Conservation (phyloP, 2,113 vertebrate species). For the Perognathus longimembris region DNA sequence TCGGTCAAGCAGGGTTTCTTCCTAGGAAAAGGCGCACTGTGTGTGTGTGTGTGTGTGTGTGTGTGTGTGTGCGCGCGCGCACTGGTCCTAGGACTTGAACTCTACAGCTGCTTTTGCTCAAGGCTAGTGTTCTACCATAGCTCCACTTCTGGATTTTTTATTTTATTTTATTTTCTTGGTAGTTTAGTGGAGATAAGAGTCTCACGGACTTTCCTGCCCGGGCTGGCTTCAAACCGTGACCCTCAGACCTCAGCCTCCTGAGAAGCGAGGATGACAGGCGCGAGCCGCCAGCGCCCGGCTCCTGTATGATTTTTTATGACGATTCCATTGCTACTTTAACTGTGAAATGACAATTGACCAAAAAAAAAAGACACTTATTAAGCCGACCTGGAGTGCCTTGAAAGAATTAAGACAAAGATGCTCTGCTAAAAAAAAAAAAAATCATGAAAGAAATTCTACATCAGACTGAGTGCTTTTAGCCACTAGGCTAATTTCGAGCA, state of each 20-base stretch:
- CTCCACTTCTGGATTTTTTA: too few relatives aligned
- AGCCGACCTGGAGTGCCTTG: neutral
- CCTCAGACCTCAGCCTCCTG: too few relatives aligned
- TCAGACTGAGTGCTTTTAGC: neutral
- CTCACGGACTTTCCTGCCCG: too few relatives aligned
- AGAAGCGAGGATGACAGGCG: too few relatives aligned
- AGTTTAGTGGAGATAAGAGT: too few relatives aligned
- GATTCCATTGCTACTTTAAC: slow-evolving; percentile 36
- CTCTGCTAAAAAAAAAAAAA: neutral
- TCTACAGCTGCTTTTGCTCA: too few relatives aligned
- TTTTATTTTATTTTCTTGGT: too few relatives aligned
- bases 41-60: too few relatives aligned
- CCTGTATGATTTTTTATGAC: slow-evolving; percentile 8
- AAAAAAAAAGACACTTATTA: slow-evolving; percentile 40
- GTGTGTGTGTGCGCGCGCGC: too few relatives aligned
- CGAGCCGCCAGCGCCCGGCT: neutral
- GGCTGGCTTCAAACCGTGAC: too few relatives aligned
- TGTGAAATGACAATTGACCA: slow-evolving; percentile 39
- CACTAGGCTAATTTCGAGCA: slow-evolving; percentile 43
- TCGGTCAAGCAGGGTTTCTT: neutral
- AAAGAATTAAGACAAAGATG: neutral
- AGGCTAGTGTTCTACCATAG: too few relatives aligned
- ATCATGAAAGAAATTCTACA: neutral
- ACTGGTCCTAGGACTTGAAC: too few relatives aligned
- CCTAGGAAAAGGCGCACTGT: neutral